These are phyloP conservation scores for Coenobita brevimanus DNA, from an alignment of 1,140 invertebrate species.

Conservation along the genomic window DNA sequence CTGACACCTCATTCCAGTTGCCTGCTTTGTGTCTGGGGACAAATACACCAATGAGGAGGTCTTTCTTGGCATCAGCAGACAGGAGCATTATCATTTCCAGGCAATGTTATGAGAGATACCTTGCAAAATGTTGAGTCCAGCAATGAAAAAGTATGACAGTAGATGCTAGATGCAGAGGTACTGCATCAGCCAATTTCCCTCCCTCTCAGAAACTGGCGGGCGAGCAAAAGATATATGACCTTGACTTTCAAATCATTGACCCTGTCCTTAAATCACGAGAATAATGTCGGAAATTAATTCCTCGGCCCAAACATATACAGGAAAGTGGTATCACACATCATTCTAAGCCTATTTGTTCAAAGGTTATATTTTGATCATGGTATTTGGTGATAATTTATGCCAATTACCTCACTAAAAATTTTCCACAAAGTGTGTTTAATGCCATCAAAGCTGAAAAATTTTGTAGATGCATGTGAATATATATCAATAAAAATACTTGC, in stretches of 20 bases:
- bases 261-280: conserved; percentile 7
- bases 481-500: neutral
- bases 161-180: neutral
- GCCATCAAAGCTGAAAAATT: neutral
- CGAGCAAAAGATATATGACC: neutral
- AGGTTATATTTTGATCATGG: too few relatives aligned
- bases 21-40: neutral
- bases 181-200: conserved; percentile 3
- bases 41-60: neutral
- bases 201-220: neutral
- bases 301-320: neutral
- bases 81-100: neutral
- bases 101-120: conserved; percentile 5
- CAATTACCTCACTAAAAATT: neutral
- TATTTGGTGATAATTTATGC: conserved; percentile 4
- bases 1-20: neutral
- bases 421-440: neutral
- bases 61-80: conserved; percentile 10
- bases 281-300: conserved; percentile 17
- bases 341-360: neutral
- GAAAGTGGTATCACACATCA: conserved; percentile 4
- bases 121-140: neutral
- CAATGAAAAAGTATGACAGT: conserved; percentile 13
- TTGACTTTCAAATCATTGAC: neutral
- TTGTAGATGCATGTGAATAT: neutral